phyloP scores from a whole-genome alignment of 2,113 vertebrate genomes.

The Phalacrocorax brasilianus region DNA sequence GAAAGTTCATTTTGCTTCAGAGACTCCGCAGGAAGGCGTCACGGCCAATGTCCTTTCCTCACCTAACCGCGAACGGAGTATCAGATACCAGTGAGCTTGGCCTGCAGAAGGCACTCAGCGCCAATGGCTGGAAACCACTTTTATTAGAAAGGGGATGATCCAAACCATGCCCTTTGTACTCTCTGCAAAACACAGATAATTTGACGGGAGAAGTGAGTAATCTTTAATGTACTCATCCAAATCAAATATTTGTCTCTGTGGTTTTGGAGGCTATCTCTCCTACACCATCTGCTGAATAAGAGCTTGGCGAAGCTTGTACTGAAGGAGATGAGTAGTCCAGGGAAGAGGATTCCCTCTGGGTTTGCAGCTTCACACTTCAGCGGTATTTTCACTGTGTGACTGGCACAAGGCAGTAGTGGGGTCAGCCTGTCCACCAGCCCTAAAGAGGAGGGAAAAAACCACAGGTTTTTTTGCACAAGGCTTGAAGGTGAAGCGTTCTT shows the following conservation, averaged over 20 bases:
- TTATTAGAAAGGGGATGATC: constrained; percentile 18
- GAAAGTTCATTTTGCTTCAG: neutral
- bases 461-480: neutral
- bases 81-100: neutral
- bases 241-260: constrained; percentile 49
- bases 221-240: constrained; percentile 53
- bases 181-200: constrained; percentile 53
- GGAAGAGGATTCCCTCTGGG: neutral
- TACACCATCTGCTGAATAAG: constrained; percentile 52
- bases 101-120: neutral
- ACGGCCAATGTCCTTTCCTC: neutral
- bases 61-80: neutral
- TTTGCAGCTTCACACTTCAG: neutral
- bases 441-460: neutral
- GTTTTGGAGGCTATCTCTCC: constrained; percentile 37
- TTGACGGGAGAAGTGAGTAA: constrained; percentile 47
- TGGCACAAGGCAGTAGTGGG: neutral
- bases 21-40: neutral
- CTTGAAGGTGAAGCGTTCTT: neutral
- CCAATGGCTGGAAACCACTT: neutral
- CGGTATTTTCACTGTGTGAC: neutral
- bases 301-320: neutral
- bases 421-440: neutral
- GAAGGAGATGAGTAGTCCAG: neutral
- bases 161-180: constrained; percentile 13